Base-by-base conservation (phyloP, 2,888 invertebrate genomes). In the Eupithecia exiguata region DNA sequence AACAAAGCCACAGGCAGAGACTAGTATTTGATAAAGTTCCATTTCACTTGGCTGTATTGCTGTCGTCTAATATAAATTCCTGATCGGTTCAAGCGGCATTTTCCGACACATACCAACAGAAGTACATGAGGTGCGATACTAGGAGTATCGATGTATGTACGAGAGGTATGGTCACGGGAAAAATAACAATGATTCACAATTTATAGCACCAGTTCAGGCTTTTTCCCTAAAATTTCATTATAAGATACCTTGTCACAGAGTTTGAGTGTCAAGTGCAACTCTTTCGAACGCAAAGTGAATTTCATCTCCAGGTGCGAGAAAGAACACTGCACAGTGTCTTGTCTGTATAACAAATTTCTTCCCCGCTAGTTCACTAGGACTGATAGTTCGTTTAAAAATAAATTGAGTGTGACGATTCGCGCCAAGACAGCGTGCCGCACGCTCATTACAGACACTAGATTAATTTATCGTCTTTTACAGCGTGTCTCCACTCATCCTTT, bases 381-480 rank as follows among this genome's bases (percentile, higher is more conserved):
- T 80, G 81, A 85, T 85, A 84, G 81, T 78, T 78, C 83, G 89
- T 90, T 90, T 91, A 91, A 89, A 92, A 91, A 92, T 92, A 92
- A 91, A 91, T 89, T 85, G 89, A 81, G 85, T 84, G 89, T 88
- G 86, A 86, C 87, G 77, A 77, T 81, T 81, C 82, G 84, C 82
- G 87, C 87, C 87, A 86, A 88, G 85, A 85, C 82, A 77, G 82
- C 79, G 75, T 79, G 78, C 72, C 79, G 74, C 76, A 80, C 78
- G 80, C 85, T 88, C 88, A 87, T 88, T 87, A 88, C 84, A 78
- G 79, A 77, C 73, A 79, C 80, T 40, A 66, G 25, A 38, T 63
- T 66, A 66, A 66, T 66, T 66, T 66, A 66, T 66, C n/a, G 66
- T 43, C 21, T 40, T 38, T 25, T n/a, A 65, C n/a, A 65, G 10